Evolutionary conservation across 2,113 vertebrate genomes (phyloP).

Genomic region (Regulus satrapa): DNA sequence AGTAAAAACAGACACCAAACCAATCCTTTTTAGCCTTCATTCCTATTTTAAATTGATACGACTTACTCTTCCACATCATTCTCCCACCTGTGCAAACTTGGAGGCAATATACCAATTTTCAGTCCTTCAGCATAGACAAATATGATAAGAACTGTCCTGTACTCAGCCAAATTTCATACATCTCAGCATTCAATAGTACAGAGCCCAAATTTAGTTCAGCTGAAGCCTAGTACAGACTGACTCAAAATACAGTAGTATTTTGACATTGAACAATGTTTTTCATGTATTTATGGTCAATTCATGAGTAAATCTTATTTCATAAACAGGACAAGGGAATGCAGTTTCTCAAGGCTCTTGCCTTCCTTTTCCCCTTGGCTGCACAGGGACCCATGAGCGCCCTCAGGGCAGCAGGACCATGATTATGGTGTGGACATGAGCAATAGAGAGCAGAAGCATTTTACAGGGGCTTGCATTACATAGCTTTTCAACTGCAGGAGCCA

Average conservation of each 20-base stretch:
- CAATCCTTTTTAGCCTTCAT: neutral
- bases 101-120: neutral
- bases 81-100: conserved; percentile 31
- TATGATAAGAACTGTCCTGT: neutral
- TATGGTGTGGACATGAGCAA: fast-evolving
- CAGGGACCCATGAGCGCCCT: neutral
- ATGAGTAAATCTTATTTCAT: neutral
- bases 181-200: neutral
- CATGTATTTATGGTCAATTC: neutral
- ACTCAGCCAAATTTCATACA: neutral
- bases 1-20: conserved; percentile 14
- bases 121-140: neutral
- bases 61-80: neutral
- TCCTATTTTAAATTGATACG: neutral
- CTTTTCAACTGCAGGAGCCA: neutral
- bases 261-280: neutral
- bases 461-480: neutral
- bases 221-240: neutral
- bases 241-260: neutral
- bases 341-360: neutral
- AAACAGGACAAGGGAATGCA: neutral
- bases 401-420: neutral
- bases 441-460: neutral
- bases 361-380: neutral
- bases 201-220: neutral